A percentile compares a stretch with the other conserved stretches of the same genome.
phyloP scores from a whole-genome alignment of 2,113 vertebrate genomes.

The Empidonax alnorum region DNA sequence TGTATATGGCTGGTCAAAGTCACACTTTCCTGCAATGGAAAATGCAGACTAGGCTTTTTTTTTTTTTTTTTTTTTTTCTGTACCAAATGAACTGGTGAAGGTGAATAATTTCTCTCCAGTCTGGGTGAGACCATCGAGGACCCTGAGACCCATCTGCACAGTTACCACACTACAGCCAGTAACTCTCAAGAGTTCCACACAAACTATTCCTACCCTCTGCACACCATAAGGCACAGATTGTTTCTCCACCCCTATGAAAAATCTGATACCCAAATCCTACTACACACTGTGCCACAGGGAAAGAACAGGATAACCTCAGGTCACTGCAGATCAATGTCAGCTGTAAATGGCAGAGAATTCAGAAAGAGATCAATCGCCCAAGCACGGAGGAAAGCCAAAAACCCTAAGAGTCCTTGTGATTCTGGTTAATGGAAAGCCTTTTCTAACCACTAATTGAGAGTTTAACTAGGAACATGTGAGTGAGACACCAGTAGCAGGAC shows the following conservation, averaged over 20 bases:
- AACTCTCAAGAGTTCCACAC: not conserved
- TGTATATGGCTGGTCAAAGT: not conserved
- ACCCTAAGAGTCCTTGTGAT: not conserved
- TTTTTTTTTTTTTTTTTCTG: not conserved
- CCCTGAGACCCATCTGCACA: fast-evolving
- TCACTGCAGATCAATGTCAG: not conserved
- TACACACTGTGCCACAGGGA: not conserved
- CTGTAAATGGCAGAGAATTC: not conserved
- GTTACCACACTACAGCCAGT: not conserved
- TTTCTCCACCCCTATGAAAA: not conserved
- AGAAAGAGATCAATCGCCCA: not conserved
- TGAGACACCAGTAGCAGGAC: not conserved
- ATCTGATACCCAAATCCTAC: not conserved
- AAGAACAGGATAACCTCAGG: not conserved
- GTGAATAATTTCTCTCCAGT: not conserved
- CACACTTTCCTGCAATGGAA: not conserved
- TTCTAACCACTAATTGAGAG: not conserved
- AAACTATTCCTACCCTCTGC: not conserved
- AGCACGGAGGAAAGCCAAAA: not conserved
- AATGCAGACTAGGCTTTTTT: not conserved
- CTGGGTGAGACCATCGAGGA: not conserved
- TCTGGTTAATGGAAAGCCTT: not conserved
- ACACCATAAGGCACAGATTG: not conserved
- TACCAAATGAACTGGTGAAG: not conserved
- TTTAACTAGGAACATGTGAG: not conserved